Evolutionary conservation across 1,140 invertebrate species (phyloP), one percentile per base, ranked within the genome.

Genomic region (Tetragonula clypearis): DNA sequence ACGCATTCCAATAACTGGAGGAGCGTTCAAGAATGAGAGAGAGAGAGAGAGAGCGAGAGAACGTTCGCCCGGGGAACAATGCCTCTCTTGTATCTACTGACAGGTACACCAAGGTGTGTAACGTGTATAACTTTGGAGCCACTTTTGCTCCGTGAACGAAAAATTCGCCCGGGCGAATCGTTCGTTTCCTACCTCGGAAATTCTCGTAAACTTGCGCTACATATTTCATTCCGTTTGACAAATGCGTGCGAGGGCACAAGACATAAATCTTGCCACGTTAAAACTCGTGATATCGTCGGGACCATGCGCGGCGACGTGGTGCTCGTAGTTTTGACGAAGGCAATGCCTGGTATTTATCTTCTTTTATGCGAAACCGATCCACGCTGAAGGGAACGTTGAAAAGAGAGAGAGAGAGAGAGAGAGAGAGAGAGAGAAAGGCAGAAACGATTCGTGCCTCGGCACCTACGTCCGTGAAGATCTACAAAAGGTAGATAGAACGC

Each of bases 1-100:
- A 84, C 75, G 62, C 76, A 79, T 65, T 84, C 55, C n/a, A 55
- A 68, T 55, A 79, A 79, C 65, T 30, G 26, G 30, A 84, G 68
- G 26, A 35, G 23, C 15, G 23, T 41, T 66, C 60, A 21, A 56
- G 49, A 68, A 26, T 23, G 30, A 2, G 23, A 49, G 14, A 41
- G 19, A 82, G 19, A 56, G 49, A 58, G 41, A 23, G n/a, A 2
- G 30, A 49, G 8, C 81, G 41, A 23, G n/a, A 2, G 30, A 49
- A 12, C 81, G 62, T 82, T 68, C 56, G 56, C 56, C 35, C 41
- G 17, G n/a, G 15, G 60, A 53, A 55, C 30, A 66, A 53, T 23
- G 49, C 62, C 21, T 66, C 55, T 66, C 49, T 68, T 66, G 49
- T 66, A 23, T 12, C 26, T 14, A 12, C 56, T 23, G 62, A 66